Evolutionary conservation across 2,888 invertebrate species (phyloP).

Genomic region (Mythimna pallens): DNA sequence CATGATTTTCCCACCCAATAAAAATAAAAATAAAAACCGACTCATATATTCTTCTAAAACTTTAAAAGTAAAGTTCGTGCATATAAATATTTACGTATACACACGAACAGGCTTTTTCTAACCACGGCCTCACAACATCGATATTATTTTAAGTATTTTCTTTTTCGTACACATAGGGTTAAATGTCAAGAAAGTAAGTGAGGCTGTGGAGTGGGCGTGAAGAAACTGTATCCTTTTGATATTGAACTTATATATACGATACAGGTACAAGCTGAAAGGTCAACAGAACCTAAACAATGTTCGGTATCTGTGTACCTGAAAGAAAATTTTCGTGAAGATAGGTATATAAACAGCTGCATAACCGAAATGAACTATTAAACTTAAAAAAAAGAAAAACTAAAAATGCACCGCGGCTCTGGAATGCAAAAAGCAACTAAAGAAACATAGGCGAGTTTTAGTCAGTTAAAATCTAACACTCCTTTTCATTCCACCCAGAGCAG

Average conservation of each 20-base stretch:
- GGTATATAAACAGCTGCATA: too few relatives aligned
- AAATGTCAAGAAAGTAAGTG: conserved; percentile 25
- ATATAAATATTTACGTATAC: conserved; percentile 24
- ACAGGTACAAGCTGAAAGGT: conserved; percentile 10
- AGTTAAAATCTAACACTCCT: too few relatives aligned
- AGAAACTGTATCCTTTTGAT: conserved; percentile 10
- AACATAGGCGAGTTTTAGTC: too few relatives aligned
- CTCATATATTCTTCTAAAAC: conserved; percentile 10
- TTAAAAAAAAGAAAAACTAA: too few relatives aligned
- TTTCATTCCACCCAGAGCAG: too few relatives aligned
- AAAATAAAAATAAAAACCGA: too few relatives aligned
- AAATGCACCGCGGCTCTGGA: too few relatives aligned
- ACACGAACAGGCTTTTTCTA: conserved; percentile 4
- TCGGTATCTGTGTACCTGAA: background rate
- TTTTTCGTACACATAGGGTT: conserved; percentile 1
- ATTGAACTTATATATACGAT: conserved; percentile 5
- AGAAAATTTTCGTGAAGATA: background rate
- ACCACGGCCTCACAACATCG: background rate
- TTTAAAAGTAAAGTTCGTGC: conserved; percentile 7
- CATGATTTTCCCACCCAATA: too few relatives aligned
- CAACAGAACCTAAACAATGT: conserved; percentile 30
- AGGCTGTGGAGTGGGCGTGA: conserved; percentile 2
- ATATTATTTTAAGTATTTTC: conserved; percentile 26
- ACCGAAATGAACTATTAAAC: too few relatives aligned
- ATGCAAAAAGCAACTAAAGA: too few relatives aligned